Evolutionary conservation across 1,140 invertebrate genomes (phyloP).

Genomic region (Drosophila azteca): DNA sequence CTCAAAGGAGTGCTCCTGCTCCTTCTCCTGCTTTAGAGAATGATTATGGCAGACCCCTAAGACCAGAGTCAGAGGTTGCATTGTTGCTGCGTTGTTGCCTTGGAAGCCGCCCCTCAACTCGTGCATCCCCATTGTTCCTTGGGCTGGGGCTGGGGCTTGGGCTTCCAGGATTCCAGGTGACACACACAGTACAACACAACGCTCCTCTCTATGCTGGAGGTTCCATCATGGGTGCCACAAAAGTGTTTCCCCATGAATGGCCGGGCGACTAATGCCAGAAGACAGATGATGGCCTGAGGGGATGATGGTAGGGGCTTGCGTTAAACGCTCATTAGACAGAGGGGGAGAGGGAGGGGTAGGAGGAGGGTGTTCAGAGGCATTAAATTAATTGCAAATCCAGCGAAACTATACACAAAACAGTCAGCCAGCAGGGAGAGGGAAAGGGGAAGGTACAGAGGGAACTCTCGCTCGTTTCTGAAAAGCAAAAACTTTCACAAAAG

Average conservation of each 20-base stretch:
- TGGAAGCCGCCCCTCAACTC: too few relatives aligned
- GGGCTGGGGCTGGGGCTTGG: too few relatives aligned
- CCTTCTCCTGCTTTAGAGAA: not conserved
- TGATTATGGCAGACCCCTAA: not conserved
- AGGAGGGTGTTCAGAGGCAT: slow-evolving; percentile 46
- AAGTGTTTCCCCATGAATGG: too few relatives aligned
- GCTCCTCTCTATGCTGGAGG: not conserved
- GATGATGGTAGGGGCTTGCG: slow-evolving; percentile 45
- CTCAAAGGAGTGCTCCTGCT: not conserved
- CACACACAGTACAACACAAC: not conserved
- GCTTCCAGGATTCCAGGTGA: slow-evolving; percentile 16
- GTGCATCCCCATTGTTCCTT: too few relatives aligned
- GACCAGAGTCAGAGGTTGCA: too few relatives aligned
- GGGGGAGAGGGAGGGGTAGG: not conserved
- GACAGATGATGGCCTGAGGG: slow-evolving; percentile 24
- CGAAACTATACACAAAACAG: slow-evolving; percentile 57
- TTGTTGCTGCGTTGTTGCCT: too few relatives aligned
- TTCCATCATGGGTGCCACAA: too few relatives aligned
- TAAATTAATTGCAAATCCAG: slow-evolving; percentile 78
- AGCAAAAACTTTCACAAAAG: slow-evolving; percentile 77
- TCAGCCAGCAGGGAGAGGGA: slow-evolving; percentile 2
- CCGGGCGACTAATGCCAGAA: slow-evolving; percentile 12
- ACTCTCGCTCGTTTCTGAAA: slow-evolving; percentile 31
- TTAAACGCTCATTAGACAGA: slow-evolving; percentile 77
- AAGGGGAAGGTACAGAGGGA: not conserved